These are phyloP conservation scores for Melinopterus prodromus DNA, from an alignment of 2,888 invertebrate species.

Conservation along the genomic window DNA sequence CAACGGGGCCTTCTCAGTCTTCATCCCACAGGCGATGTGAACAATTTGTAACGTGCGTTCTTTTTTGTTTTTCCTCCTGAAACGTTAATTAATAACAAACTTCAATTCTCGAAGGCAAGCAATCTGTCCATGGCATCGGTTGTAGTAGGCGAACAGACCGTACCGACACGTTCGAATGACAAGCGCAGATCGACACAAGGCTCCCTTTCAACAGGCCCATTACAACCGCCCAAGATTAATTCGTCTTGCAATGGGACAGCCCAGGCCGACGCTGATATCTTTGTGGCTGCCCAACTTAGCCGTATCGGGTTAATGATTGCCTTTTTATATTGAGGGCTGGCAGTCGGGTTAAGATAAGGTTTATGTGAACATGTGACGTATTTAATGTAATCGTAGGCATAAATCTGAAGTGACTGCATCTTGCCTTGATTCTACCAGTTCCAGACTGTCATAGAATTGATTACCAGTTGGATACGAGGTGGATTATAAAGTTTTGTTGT, in stretches of 20 bases:
- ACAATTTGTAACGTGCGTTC: conserved; percentile 19
- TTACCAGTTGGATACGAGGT: background rate
- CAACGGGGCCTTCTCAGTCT: background rate
- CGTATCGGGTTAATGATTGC: conserved; percentile 16
- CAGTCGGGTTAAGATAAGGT: background rate
- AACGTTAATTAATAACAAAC: conserved; percentile 23
- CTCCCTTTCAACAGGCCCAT: conserved; percentile 37
- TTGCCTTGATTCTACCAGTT: background rate
- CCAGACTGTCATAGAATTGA: background rate
- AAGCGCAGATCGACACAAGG: conserved; percentile 35
- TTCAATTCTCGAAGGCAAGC: conserved; percentile 8
- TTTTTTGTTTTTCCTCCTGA: conserved; percentile 14
- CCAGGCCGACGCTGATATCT: conserved; percentile 17
- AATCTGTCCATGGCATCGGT: conserved; percentile 22
- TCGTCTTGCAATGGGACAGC: conserved; percentile 34
- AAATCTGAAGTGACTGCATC: background rate
- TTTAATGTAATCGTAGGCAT: background rate
- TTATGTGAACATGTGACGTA: background rate
- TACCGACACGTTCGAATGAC: conserved; percentile 31
- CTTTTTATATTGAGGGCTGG: conserved; percentile 12
- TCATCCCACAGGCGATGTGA: conserved; percentile 10
- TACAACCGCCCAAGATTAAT: conserved; percentile 37
- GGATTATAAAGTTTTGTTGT: background rate
- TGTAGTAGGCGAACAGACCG: conserved; percentile 16
- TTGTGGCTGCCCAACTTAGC: conserved; percentile 8